Evolutionary conservation across 2,888 invertebrate genomes (phyloP).

Genomic region (Drosophila rubida): DNA sequence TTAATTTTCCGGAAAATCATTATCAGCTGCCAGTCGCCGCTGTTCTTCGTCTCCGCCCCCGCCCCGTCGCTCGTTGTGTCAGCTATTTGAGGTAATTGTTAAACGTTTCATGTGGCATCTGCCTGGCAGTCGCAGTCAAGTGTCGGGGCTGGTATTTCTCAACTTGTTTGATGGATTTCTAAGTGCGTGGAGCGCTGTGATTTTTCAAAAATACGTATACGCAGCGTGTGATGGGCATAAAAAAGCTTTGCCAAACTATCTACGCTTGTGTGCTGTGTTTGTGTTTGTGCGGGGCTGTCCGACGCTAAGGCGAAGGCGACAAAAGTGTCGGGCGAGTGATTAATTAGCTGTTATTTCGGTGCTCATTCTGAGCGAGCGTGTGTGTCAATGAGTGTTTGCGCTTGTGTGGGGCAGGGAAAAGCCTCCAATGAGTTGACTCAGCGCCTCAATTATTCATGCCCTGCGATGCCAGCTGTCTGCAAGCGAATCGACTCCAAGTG

Average conservation of each 20-base stretch:
- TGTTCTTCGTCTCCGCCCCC: conserved; percentile 11
- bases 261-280: conserved; percentile 4
- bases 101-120: conserved; percentile 57
- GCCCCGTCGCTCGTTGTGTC: not conserved
- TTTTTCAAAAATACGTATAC: conserved; percentile 42
- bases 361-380: conserved; percentile 4
- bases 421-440: conserved; percentile 69
- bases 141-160: conserved; percentile 38
- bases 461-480: conserved; percentile 37
- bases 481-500: conserved; percentile 1
- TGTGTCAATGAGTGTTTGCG: not conserved
- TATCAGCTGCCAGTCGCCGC: conserved; percentile 31
- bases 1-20: conserved; percentile 54
- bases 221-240: not conserved
- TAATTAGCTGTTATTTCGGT: conserved; percentile 60
- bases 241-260: conserved; percentile 43
- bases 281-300: not conserved
- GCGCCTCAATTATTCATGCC: conserved; percentile 65
- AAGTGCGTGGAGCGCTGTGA: conserved; percentile 72
- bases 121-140: conserved; percentile 40
- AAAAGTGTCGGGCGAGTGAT: conserved; percentile 57
- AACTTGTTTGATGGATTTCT: conserved; percentile 77
- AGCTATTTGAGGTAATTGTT: conserved; percentile 2
- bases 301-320: not conserved
- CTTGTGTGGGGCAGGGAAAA: conserved; percentile 57